These are phyloP conservation scores for Grammomys surdaster DNA, from an alignment of 2,113 vertebrate genomes.

Conservation along the genomic window DNA sequence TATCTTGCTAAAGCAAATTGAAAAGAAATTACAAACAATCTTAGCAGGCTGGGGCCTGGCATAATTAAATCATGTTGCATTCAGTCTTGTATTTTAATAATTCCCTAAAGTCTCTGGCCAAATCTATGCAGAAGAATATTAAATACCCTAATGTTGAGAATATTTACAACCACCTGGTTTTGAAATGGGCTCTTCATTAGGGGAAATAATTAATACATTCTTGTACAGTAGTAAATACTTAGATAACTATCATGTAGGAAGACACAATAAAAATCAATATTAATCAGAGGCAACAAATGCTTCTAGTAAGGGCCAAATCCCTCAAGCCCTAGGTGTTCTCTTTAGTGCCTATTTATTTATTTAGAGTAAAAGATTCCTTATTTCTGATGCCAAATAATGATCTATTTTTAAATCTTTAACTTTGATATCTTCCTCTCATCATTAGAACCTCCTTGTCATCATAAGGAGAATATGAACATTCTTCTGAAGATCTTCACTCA, in stretches of 20 bases:
- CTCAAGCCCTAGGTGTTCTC: slow-evolving; percentile 45
- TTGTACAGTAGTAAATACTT: slow-evolving; percentile 66
- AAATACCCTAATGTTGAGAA: slow-evolving; percentile 33
- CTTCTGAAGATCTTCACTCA: slow-evolving; percentile 33
- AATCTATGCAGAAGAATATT: slow-evolving; percentile 57
- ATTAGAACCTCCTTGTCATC: neutral
- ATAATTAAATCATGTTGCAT: slow-evolving; percentile 74
- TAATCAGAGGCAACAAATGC: slow-evolving; percentile 71
- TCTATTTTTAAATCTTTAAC: slow-evolving; percentile 36
- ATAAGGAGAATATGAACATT: neutral
- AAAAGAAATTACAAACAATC: slow-evolving; percentile 60
- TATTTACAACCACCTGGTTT: slow-evolving; percentile 63
- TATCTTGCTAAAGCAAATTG: slow-evolving; percentile 69
- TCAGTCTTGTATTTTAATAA: slow-evolving; percentile 76
- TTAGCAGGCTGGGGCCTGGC: slow-evolving; percentile 39
- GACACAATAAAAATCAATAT: slow-evolving; percentile 79
- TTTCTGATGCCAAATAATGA: slow-evolving; percentile 13
- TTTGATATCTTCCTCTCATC: neutral
- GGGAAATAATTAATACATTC: slow-evolving; percentile 67
- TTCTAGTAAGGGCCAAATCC: slow-evolving; percentile 68
- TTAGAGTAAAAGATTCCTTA: neutral
- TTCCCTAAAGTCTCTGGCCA: slow-evolving; percentile 60
- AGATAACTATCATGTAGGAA: slow-evolving; percentile 65
- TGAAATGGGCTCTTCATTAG: slow-evolving; percentile 70
- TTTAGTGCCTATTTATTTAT: neutral